Evolutionary conservation across 1,140 invertebrate genomes (phyloP).

Genomic region (Macrocentrus cingulum): DNA sequence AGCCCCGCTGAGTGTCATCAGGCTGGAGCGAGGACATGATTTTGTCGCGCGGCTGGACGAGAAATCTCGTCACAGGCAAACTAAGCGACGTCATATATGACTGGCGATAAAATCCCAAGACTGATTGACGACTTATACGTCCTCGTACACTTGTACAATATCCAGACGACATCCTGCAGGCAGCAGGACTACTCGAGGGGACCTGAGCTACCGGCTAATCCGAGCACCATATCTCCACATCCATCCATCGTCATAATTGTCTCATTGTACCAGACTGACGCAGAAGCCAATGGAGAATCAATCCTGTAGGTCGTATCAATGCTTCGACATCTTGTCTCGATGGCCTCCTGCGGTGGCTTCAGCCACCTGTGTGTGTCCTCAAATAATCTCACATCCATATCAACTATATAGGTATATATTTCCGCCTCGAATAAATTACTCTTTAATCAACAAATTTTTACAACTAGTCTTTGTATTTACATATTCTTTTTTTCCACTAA

Average conservation of each 20-base stretch:
- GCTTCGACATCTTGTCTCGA: background rate
- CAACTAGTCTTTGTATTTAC: too few relatives aligned
- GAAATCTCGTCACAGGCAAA: too few relatives aligned
- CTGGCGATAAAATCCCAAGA: too few relatives aligned
- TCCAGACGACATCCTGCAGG: too few relatives aligned
- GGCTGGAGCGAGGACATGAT: slow-evolving; percentile 20
- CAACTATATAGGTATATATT: too few relatives aligned
- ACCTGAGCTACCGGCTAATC: slow-evolving; percentile 40
- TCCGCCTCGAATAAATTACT: too few relatives aligned
- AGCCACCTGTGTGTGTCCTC: background rate
- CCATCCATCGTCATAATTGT: slow-evolving; percentile 43
- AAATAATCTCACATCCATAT: too few relatives aligned
- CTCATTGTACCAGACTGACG: slow-evolving; percentile 39
- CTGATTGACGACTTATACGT: too few relatives aligned
- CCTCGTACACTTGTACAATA: too few relatives aligned
- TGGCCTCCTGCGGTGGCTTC: background rate
- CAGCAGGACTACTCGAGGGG: too few relatives aligned
- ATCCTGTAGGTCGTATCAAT: slow-evolving; percentile 3
- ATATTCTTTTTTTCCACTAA: too few relatives aligned
- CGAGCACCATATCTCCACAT: slow-evolving; percentile 37
- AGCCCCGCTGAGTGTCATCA: slow-evolving; percentile 28
- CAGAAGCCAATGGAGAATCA: slow-evolving; percentile 16
- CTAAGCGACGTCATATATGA: background rate
- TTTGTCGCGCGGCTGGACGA: slow-evolving; percentile 3
- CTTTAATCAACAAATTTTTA: too few relatives aligned